Evolutionary conservation across 1,140 invertebrate genomes (phyloP).

Genomic region (Scaptomyza montana): DNA sequence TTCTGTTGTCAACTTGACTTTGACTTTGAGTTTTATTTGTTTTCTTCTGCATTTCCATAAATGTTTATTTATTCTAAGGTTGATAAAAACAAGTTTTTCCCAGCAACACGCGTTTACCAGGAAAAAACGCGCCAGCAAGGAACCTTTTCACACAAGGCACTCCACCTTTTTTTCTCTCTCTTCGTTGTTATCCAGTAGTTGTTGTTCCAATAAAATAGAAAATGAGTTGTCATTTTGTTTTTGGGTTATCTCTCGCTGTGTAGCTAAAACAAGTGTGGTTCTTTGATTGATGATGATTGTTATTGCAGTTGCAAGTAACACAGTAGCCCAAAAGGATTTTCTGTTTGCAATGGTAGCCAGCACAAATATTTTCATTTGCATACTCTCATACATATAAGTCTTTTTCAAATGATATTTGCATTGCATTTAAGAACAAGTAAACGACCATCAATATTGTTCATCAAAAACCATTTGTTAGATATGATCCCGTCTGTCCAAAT

Average conservation of each 20-base stretch:
- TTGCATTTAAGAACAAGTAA: constrained; percentile 26
- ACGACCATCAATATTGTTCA: constrained; percentile 59
- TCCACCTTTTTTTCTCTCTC: background rate
- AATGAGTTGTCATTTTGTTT: constrained; percentile 64
- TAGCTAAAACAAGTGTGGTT: constrained; percentile 55
- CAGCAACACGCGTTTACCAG: constrained; percentile 70
- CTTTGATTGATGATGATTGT: constrained; percentile 66
- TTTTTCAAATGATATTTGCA: constrained; percentile 47
- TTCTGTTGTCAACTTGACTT: constrained; percentile 48
- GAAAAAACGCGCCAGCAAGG: constrained; percentile 51
- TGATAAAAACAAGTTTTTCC: constrained; percentile 75
- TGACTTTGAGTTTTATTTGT: constrained; percentile 46
- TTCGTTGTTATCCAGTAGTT: constrained; percentile 48
- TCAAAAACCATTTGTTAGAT: constrained; percentile 13
- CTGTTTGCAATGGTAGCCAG: constrained; percentile 52
- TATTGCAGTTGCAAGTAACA: constrained; percentile 55
- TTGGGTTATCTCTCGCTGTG: constrained; percentile 14
- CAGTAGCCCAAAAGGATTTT: constrained; percentile 60
- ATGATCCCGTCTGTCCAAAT: constrained; percentile 25
- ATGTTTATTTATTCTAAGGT: constrained; percentile 63
- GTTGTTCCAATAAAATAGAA: constrained; percentile 57
- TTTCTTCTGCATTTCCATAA: constrained; percentile 62
- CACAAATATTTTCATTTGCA: constrained; percentile 66
- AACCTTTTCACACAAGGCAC: constrained; percentile 57
- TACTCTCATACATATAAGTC: constrained; percentile 42